Conservation (phyloP, 2,888 invertebrate species). For the Hermodice carunculata region DNA sequence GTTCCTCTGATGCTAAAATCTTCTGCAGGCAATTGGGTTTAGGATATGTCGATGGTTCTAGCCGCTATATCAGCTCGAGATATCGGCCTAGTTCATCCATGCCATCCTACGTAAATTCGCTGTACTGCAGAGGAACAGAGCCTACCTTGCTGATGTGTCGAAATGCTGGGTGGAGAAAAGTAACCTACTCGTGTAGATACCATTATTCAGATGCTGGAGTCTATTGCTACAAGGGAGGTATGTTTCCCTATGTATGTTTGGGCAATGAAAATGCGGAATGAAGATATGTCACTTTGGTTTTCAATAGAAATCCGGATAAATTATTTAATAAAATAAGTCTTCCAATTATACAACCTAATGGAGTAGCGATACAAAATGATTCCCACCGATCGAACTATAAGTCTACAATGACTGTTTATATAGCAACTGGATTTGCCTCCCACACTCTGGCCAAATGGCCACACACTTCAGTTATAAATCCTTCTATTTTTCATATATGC, state of each 20-base stretch:
- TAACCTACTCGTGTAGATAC: constrained; percentile 8
- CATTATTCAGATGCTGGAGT: neutral
- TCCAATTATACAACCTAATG: too few relatives aligned
- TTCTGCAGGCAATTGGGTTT: constrained; percentile 47
- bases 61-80: constrained; percentile 1
- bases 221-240: constrained; percentile 14
- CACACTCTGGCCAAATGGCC: too few relatives aligned
- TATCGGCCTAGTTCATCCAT: neutral
- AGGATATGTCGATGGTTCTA: constrained; percentile 38
- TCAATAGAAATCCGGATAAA: too few relatives aligned
- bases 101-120: neutral
- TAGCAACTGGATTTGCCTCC: too few relatives aligned
- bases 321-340: too few relatives aligned
- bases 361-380: too few relatives aligned
- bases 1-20: constrained; percentile 43
- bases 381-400: too few relatives aligned
- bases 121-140: constrained; percentile 16
- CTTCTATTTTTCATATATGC: too few relatives aligned
- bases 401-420: too few relatives aligned
- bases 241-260: neutral
- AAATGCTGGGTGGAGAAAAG: constrained; percentile 19
- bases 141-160: constrained; percentile 6
- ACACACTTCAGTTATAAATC: too few relatives aligned
- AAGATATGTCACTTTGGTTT: too few relatives aligned
- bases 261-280: too few relatives aligned